Base-by-base conservation (phyloP, 2,888 invertebrate species). In the Phaonia tiefii region DNA sequence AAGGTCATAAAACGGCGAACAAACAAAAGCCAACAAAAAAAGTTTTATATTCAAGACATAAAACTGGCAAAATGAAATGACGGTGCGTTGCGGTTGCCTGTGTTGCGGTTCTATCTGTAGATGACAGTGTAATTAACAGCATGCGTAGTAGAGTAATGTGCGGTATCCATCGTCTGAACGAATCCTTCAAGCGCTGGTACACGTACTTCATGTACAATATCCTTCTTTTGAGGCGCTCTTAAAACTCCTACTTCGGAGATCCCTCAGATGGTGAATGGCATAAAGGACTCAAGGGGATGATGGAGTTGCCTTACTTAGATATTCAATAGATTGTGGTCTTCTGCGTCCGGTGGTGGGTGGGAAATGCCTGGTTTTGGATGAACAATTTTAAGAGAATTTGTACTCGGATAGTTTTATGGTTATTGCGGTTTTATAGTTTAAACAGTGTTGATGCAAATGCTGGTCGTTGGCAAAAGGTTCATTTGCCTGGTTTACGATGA, bases 41-140 rank as follows among this genome's bases (percentile, higher is more conserved):
- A n/a, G n/a, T n/a, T n/a, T n/a, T n/a, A n/a, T n/a, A n/a, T n/a
- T n/a, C n/a, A n/a, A n/a, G n/a, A n/a, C n/a, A n/a, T n/a, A n/a
- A n/a, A n/a, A n/a, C n/a, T n/a, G n/a, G n/a, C n/a, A n/a, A n/a
- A 49, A 10, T 20, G 20, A 49, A 49, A 49, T 70, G 11, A 71
- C 8, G 44, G n/a, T 25, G 26, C 25, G 26, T 46, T 44, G 22
- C 46, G 17, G 42, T 37, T 49, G 17, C 56, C 15, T 20, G 22
- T 46, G 42, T 22, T 42, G 15, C 13, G 15, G 39, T 17, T 44
- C 26, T n/a, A 39, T 31, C 58, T 79, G 75, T 58, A 42, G 31
- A 66, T 79, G 79, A 46, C 67, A 75, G 67, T 66, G 67, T 75
- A 79, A 79, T 79, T 79, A 79, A 79, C 75, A 72, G 54, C 44